A percentile compares a stretch with the other conserved stretches of the same genome.
Conservation (phyloP, 2,113 vertebrate species). For the Alouatta palliata region DNA sequence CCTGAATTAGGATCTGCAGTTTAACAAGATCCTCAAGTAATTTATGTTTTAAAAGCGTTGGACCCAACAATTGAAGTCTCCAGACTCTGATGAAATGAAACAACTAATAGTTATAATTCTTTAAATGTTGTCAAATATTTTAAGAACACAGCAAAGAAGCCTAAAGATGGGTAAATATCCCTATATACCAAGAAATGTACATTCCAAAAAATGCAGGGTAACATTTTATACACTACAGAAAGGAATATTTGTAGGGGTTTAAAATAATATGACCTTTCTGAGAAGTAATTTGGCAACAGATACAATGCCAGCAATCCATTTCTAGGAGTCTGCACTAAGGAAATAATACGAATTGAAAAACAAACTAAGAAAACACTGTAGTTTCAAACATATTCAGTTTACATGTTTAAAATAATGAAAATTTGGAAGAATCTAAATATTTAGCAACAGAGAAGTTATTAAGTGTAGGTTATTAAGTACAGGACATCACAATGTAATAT, state of each 20-base stretch:
- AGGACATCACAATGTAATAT: neutral
- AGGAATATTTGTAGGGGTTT: neutral
- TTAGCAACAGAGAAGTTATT: neutral
- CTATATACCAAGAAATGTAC: neutral
- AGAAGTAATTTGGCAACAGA: neutral
- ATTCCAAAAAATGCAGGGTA: neutral
- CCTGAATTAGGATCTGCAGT: neutral
- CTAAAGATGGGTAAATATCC: neutral
- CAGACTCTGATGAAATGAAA: neutral
- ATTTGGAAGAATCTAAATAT: neutral
- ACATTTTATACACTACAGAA: constrained; percentile 9
- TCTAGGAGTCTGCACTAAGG: neutral
- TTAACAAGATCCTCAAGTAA: neutral
- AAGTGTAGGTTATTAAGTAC: neutral
- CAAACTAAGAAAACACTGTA: neutral
- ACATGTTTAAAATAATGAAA: neutral
- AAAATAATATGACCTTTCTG: neutral
- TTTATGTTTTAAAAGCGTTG: neutral
- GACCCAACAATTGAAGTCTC: neutral
- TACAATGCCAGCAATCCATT: neutral
- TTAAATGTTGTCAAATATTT: neutral
- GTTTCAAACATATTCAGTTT: neutral
- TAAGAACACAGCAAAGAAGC: neutral
- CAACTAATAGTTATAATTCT: neutral
- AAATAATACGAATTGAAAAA: neutral